Conservation (phyloP, 2,888 invertebrate genomes). For the Drosophila nigricruria region DNA sequence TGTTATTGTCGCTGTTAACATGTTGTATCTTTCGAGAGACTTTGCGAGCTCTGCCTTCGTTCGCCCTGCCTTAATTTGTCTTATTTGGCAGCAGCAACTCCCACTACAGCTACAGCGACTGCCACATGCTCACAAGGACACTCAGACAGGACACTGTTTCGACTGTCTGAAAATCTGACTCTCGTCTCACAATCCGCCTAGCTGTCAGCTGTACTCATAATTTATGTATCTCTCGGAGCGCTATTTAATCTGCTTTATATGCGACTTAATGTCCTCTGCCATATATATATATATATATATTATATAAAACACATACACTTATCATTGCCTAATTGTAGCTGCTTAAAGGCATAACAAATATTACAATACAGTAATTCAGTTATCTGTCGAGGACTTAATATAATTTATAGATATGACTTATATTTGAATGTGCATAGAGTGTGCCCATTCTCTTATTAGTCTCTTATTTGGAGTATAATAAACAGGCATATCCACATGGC, state of each 20-base stretch:
- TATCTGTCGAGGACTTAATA: not conserved
- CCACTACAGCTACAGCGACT: not conserved
- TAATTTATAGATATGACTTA: not conserved
- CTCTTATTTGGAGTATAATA: not conserved
- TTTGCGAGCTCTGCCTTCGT: slow-evolving; percentile 12
- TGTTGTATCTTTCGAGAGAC: slow-evolving; percentile 49
- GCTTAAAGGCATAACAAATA: slow-evolving; percentile 8
- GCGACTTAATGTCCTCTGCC: slow-evolving; percentile 45
- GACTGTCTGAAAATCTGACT: slow-evolving; percentile 21
- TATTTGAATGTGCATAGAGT: too few species aligned
- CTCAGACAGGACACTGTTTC: slow-evolving; percentile 30
- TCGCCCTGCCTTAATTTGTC: slow-evolving; percentile 51
- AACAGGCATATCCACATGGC: not conserved
- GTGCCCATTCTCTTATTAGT: too few species aligned
- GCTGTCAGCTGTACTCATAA: slow-evolving; percentile 47
- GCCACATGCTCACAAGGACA: slow-evolving; percentile 6
- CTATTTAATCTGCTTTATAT: slow-evolving; percentile 54
- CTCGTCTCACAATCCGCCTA: slow-evolving; percentile 27
- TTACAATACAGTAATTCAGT: not conserved
- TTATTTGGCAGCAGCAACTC: slow-evolving; percentile 31
- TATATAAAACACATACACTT: slow-evolving; percentile 34
- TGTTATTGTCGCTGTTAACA: slow-evolving; percentile 80
- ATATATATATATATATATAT: slow-evolving; percentile 28
- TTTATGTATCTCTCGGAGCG: slow-evolving; percentile 51
- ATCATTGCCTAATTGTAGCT: slow-evolving; percentile 36